Evolutionary conservation across 2,797 vertebrate genomes (phyloP).

Genomic region (Lepus townsendii): DNA sequence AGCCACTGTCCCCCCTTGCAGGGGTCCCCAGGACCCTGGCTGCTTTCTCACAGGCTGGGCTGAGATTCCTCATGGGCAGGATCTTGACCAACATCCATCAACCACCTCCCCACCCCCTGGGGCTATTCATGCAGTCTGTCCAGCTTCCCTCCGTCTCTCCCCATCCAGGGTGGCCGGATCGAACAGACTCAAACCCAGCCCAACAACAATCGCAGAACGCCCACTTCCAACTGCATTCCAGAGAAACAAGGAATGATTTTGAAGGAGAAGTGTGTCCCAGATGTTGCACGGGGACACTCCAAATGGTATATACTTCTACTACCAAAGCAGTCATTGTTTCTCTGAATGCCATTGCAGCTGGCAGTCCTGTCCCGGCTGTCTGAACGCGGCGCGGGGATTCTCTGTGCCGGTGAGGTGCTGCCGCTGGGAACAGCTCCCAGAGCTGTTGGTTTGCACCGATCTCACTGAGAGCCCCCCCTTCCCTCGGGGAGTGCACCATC

Average conservation of each 20-base stretch:
- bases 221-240: neutral
- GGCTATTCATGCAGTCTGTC: neutral
- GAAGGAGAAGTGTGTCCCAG: neutral
- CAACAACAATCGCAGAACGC: neutral
- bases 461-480: too few species aligned
- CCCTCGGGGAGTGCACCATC: too few species aligned
- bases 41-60: neutral
- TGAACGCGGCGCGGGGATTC: too few species aligned
- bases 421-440: too few species aligned
- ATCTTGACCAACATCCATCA: neutral
- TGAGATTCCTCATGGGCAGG: neutral
- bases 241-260: too few species aligned
- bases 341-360: too few species aligned
- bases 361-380: too few species aligned
- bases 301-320: too few species aligned
- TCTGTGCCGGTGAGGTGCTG: too few species aligned
- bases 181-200: neutral
- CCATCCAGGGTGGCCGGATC: too few species aligned
- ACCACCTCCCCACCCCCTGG: rapidly evolving
- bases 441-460: too few species aligned
- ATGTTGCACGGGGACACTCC: neutral
- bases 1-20: rapidly evolving
- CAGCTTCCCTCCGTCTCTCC: neutral
- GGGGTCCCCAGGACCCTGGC: neutral
- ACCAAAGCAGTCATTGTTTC: too few species aligned